Evolutionary conservation across 1,140 invertebrate genomes (phyloP), one percentile per base, ranked within the genome.

Genomic region (Agrilus planipennis): DNA sequence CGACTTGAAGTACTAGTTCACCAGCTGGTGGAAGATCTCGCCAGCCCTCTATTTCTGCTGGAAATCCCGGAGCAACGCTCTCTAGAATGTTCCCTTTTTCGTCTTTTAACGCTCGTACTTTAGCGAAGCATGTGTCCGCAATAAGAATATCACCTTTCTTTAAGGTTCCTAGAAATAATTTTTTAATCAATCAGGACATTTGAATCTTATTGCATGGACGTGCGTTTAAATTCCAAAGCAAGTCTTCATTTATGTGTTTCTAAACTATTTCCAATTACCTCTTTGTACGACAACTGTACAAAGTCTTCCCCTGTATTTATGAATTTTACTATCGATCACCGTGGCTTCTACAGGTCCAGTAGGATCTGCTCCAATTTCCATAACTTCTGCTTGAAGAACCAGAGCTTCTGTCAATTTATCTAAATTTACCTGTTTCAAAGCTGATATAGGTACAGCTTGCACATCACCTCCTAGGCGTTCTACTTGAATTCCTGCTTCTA

Each of bases 381-480:
- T 77, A 0, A 97, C 47, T 60, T 98, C 92, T 0, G 94, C 87
- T 62, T 92, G 84, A 6, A 79, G 57, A 11, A 79, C 68, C 38
- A 99, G 77, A 0, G 89, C 81, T 54, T 99, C 93, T 21, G 87
- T 75, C 10, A 98, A 65, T 0, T 69, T 56, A 42, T 80, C 63
- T n/a, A 96, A 58, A 61, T 93, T 90, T 2, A 72, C 81, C 37
- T 76, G 76, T 58, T 84, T 77, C 0, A 95, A 66, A 0, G 96
- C 96, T 0, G 93, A 98, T 45, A 99, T 83, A 15, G 81, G 77
- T 39, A 99, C 77, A 21, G 79, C 77, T 65, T 96, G 93, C 3
- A 94, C 70, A 46, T 98, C 91, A 1, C 96, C 95, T 1, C 94
- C 94, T 41, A 81, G 59, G 22, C 81, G 80, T 68, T 99, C 95